phyloP scores from a whole-genome alignment of 1,140 invertebrate genomes.

The Apis cerana region DNA sequence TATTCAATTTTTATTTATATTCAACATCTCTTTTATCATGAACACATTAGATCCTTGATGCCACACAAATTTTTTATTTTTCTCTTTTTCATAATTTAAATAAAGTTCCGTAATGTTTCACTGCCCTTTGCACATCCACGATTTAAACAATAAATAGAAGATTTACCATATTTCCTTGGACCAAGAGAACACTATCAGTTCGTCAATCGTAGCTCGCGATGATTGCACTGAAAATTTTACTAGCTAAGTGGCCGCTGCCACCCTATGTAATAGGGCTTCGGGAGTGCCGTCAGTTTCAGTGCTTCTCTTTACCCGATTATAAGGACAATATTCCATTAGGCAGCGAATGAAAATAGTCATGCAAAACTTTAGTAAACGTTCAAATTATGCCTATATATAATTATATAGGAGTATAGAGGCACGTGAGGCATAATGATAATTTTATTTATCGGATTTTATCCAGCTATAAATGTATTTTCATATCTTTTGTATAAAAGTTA shows the following conservation, averaged over 20 bases:
- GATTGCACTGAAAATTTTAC: slow-evolving; percentile 54
- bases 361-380: slow-evolving; percentile 32
- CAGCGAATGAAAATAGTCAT: slow-evolving; percentile 73
- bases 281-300: slow-evolving; percentile 76
- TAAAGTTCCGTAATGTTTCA: neutral
- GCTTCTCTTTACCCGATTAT: slow-evolving; percentile 82
- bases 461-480: neutral
- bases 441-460: neutral
- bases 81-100: neutral
- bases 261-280: slow-evolving; percentile 74
- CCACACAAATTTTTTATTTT: neutral
- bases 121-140: slow-evolving; percentile 33
- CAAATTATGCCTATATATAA: neutral
- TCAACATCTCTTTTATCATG: neutral
- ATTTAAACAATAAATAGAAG: neutral
- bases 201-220: slow-evolving; percentile 21
- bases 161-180: slow-evolving; percentile 53
- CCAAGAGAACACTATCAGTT: neutral
- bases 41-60: neutral
- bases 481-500: neutral
- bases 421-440: neutral
- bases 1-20: neutral
- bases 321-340: slow-evolving; percentile 76
- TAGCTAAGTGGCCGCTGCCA: slow-evolving; percentile 61
- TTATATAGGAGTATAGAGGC: neutral